These are phyloP conservation scores for Aplysina aerophoba DNA, from an alignment of 37 sponge, comb jelly and placozoan genomes.

Conservation along the genomic window DNA sequence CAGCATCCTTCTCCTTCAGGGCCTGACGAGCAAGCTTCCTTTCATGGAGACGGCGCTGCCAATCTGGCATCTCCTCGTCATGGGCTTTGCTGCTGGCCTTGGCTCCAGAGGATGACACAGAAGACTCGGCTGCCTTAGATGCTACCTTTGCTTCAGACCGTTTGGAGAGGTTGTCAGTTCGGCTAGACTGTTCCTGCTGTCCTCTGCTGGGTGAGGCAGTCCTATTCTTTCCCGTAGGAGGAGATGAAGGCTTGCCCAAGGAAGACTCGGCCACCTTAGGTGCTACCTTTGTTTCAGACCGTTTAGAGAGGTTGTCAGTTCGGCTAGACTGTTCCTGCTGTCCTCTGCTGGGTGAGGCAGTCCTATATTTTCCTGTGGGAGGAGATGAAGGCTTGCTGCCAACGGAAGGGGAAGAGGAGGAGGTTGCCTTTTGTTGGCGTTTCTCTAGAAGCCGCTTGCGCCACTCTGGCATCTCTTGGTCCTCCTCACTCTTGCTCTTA, in stretches of 20 bases:
- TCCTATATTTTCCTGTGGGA: neutral
- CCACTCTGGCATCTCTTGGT: slow-evolving; percentile 67
- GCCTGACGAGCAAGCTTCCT: neutral
- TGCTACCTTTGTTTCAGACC: neutral
- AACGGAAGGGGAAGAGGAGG: neutral
- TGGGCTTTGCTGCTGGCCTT: too few relatives aligned
- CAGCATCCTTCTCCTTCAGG: neutral
- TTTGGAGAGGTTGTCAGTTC: neutral
- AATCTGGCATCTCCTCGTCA: slow-evolving; percentile 13
- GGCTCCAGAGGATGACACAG: too few relatives aligned
- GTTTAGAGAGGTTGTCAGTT: neutral
- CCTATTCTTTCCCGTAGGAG: neutral
- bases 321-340: slow-evolving; percentile 42
- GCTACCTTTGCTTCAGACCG: neutral
- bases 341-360: slow-evolving; percentile 51
- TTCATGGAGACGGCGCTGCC: slow-evolving; percentile 13
- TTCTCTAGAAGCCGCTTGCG: slow-evolving; percentile 50
- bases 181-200: slow-evolving; percentile 46
- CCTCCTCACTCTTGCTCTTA: neutral
- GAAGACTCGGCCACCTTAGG: neutral
- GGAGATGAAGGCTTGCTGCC: neutral
- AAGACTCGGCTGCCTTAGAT: neutral
- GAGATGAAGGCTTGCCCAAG: neutral
- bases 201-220: slow-evolving; percentile 48
- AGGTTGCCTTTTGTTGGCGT: slow-evolving; percentile 20